Conservation (phyloP, 2,888 invertebrate species). For the Drosophila paranaensis region DNA sequence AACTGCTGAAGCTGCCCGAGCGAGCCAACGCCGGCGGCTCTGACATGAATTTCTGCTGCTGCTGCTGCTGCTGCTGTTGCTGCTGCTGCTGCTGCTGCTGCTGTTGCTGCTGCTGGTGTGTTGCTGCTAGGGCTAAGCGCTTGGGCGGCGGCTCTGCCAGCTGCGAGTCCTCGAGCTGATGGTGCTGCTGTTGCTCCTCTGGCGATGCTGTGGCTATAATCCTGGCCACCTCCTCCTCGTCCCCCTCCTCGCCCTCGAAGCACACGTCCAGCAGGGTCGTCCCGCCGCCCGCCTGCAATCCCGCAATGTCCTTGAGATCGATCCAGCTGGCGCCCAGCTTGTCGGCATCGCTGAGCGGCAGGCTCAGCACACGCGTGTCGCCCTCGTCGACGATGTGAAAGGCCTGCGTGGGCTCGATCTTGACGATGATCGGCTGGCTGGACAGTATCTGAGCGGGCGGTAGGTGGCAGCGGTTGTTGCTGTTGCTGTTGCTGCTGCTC, state of each 20-base stretch:
- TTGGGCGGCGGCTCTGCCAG: slow-evolving; percentile 60
- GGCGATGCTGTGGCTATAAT: slow-evolving; percentile 60
- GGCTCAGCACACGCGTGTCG: slow-evolving; percentile 82
- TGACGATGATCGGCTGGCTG: slow-evolving; percentile 83
- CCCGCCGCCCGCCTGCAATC: slow-evolving; percentile 74
- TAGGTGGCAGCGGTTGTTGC: slow-evolving; percentile 20
- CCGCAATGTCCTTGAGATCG: slow-evolving; percentile 83
- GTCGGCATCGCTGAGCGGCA: slow-evolving; percentile 82
- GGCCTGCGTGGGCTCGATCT: slow-evolving; percentile 83
- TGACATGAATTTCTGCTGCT: slow-evolving; percentile 60
- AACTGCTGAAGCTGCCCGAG: slow-evolving; percentile 56
- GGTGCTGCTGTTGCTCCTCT: slow-evolving; percentile 18
- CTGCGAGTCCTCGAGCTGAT: slow-evolving; percentile 27
- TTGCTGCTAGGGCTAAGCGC: slow-evolving; percentile 49
- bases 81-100: slow-evolving; percentile 1
- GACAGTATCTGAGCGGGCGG: slow-evolving; percentile 53
- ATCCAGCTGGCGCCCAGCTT: slow-evolving; percentile 84
- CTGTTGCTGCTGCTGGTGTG: not conserved
- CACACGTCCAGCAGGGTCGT: slow-evolving; percentile 79
- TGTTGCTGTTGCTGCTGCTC: slow-evolving; percentile 14
- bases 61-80: slow-evolving; percentile 30
- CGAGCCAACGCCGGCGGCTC: slow-evolving; percentile 72
- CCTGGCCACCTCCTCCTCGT: slow-evolving; percentile 38
- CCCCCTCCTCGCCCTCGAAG: slow-evolving; percentile 65
- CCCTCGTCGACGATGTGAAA: slow-evolving; percentile 84